Percentiles rank a stretch among this genome's conserved stretches.
Conservation (phyloP, 2,113 vertebrate genomes). For the Myocastor coypus region DNA sequence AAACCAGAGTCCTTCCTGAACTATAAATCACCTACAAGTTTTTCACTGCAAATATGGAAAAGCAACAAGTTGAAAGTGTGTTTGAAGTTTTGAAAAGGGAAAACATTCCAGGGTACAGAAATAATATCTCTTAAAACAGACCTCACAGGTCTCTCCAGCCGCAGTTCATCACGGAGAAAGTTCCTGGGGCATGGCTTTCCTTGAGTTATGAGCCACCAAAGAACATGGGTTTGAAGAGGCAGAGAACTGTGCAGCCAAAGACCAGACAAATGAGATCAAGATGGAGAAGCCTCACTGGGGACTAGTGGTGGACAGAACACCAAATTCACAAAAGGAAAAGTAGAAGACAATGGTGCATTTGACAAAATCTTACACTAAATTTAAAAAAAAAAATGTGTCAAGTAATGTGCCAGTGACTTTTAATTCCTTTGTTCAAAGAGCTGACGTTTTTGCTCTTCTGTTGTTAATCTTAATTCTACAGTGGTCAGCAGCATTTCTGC, state of each 20-base stretch:
- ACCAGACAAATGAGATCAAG: background rate
- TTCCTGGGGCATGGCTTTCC: background rate
- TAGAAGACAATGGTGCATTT: background rate
- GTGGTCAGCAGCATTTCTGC: background rate
- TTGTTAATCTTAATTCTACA: background rate
- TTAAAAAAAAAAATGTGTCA: background rate
- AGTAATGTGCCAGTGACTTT: background rate
- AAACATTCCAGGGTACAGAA: background rate
- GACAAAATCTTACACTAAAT: background rate
- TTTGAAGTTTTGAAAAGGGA: background rate
- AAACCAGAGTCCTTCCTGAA: background rate
- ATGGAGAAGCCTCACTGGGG: too few relatives aligned
- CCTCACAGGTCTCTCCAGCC: background rate
- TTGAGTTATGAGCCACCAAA: background rate
- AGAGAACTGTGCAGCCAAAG: background rate
- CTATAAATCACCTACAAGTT: background rate
- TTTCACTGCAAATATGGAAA: background rate
- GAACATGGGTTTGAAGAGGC: background rate
- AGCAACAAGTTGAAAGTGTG: background rate
- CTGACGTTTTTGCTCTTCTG: background rate
- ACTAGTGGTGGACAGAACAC: background rate
- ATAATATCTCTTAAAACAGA: background rate
- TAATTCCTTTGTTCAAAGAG: constrained; percentile 7
- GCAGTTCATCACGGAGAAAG: accelerated
- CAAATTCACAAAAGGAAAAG: background rate